Conservation (phyloP, 2,113 vertebrate species). For the Callithrix jacchus region DNA sequence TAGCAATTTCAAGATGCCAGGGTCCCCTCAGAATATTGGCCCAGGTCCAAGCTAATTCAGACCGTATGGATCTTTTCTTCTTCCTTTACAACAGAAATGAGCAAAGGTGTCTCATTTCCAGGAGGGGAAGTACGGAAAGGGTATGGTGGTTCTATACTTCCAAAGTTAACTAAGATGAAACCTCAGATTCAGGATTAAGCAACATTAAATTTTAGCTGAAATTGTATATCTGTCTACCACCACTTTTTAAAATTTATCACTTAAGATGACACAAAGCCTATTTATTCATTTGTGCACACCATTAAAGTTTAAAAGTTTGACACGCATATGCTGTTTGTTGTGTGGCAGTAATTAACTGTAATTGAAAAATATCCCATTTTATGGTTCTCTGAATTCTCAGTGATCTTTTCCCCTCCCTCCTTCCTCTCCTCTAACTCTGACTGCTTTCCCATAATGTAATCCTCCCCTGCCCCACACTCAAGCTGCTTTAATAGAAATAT, state of each 20-base stretch:
- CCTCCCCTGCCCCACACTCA: background rate
- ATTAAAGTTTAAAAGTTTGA: constrained; percentile 61
- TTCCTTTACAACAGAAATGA: background rate
- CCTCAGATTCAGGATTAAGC: background rate
- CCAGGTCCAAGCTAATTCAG: background rate
- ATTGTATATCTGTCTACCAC: background rate
- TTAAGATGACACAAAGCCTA: constrained; percentile 47
- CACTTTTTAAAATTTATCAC: constrained; percentile 41
- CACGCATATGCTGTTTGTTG: constrained; percentile 53
- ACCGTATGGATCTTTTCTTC: background rate
- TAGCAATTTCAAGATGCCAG: background rate
- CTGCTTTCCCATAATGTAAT: background rate
- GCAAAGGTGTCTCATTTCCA: background rate
- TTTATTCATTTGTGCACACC: constrained; percentile 69
- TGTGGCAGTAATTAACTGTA: constrained; percentile 71
- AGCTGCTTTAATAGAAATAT: background rate
- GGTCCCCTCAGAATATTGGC: background rate
- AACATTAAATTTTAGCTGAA: background rate
- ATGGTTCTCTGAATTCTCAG: constrained; percentile 59
- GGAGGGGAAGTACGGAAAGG: background rate
- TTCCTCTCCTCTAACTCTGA: background rate
- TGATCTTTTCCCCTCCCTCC: background rate
- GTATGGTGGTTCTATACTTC: background rate
- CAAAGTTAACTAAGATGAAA: constrained; percentile 4
- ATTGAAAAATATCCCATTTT: constrained; percentile 74